Base-by-base conservation (phyloP, 2,797 vertebrate species). In the Rhadinocentrus ornatus region DNA sequence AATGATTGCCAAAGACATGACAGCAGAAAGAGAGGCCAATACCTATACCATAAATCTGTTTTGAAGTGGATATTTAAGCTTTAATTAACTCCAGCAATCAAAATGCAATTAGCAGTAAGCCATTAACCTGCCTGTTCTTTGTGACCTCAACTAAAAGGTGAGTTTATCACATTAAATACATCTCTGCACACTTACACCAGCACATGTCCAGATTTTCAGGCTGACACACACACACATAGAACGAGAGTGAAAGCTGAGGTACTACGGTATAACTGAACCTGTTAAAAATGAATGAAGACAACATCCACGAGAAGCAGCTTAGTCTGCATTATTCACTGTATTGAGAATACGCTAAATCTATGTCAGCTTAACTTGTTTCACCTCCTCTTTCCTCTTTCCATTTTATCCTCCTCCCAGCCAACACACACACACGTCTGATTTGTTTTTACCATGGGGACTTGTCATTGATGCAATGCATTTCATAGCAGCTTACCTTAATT, bases 281-380 rank as follows among this genome's bases (percentile, higher is more conserved):
- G 66, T 92, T 88, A 91, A 93, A 89, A 82, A 89, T 91, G 71
- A 75, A 92, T 89, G 89, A 90, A 78, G 83, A 81, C 81, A 87
- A 85, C 81, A 82, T 80, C 71, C 67, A 84, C 41, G 78, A 83
- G 81, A 86, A 87, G 71, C 59, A 69, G 68, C 50, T 46, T 50
- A 0, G 53, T 59, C 46, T 92, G 65, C 78, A 87, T 89, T 88
- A 93, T 93, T 91, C 44, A 91, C 71, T 72, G 71, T 80, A 57
- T 50, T 53, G 82, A 81, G 76, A 85, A 77, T 73, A 75, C 66
- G 55, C 64, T 62, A 66, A 84, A 82, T 86, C 44, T 58, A 20
- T 85, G 83, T 83, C 73, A 80, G 74, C 70, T 77, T 77, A 79
- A 86, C 77, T 85, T 50, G 20, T 59, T 81, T 52, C 66, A 71